phyloP scores from a whole-genome alignment of 2,888 invertebrate species.

The Eilema caniola region DNA sequence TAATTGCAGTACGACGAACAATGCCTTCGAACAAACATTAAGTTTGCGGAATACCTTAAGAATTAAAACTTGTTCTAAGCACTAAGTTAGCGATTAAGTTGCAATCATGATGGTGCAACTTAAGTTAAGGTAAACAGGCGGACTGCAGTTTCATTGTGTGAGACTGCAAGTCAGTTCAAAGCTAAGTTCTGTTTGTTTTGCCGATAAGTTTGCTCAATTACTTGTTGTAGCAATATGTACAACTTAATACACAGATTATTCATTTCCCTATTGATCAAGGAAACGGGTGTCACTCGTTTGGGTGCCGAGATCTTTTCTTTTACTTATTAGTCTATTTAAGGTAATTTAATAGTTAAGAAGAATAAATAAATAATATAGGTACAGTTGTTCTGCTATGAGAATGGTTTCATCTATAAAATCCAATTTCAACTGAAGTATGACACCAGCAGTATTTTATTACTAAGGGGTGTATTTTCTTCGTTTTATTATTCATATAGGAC shows the following conservation, averaged over 20 bases:
- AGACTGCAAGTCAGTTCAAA: conserved; percentile 60
- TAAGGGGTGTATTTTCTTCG: no score
- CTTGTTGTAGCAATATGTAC: conserved; percentile 52
- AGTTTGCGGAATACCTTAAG: conserved; percentile 64
- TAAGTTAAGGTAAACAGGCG: conserved; percentile 73
- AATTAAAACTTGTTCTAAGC: conserved; percentile 71
- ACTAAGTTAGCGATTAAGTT: conserved; percentile 77
- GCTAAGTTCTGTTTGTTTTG: conserved; percentile 68
- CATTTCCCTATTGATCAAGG: background rate
- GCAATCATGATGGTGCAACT: conserved; percentile 71
- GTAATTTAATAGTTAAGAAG: background rate
- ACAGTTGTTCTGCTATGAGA: background rate
- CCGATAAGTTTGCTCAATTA: conserved; percentile 72
- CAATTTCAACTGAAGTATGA: background rate
- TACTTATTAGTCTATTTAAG: background rate
- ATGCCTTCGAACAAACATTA: conserved; percentile 53
- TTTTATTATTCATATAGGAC: no score
- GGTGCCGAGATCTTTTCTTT: background rate
- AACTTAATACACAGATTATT: conserved; percentile 31
- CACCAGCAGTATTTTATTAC: no score
- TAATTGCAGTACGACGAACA: conserved; percentile 43
- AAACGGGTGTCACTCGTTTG: no score
- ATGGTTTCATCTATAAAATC: background rate
- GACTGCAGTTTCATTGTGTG: conserved; percentile 70
- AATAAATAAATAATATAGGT: background rate